phyloP scores from a whole-genome alignment of 37 sponge, comb jelly and placozoan species.

The Oopsacas minuta region DNA sequence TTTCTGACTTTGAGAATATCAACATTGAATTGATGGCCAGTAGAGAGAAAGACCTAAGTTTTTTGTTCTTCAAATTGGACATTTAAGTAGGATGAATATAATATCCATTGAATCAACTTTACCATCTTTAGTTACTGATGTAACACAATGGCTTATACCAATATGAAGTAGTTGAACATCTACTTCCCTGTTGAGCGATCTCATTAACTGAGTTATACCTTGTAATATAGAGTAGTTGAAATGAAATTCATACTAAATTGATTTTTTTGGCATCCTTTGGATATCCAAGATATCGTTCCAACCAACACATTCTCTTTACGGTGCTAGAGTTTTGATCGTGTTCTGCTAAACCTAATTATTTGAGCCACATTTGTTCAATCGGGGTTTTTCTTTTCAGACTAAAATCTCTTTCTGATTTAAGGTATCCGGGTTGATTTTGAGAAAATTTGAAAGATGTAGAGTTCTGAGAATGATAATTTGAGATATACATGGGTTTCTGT shows the following conservation, averaged over 20 bases:
- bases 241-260: constrained; percentile 18
- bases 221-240: neutral
- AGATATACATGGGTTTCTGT: neutral
- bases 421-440: neutral
- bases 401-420: neutral
- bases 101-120: neutral
- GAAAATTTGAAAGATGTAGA: neutral
- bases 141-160: neutral
- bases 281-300: neutral
- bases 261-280: neutral
- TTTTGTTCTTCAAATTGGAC: neutral
- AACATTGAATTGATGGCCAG: neutral
- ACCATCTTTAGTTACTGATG: neutral
- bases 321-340: neutral
- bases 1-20: neutral
- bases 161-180: neutral
- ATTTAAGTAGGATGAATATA: neutral
- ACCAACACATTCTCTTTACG: neutral
- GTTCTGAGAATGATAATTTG: neutral
- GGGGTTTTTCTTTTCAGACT: neutral
- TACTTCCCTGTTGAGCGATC: neutral
- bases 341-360: neutral
- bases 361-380: constrained; percentile 9
- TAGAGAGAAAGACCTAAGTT: neutral
- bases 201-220: neutral